These are phyloP conservation scores for Pelosia muscerda DNA, from an alignment of 2,888 invertebrate genomes.

Conservation along the genomic window DNA sequence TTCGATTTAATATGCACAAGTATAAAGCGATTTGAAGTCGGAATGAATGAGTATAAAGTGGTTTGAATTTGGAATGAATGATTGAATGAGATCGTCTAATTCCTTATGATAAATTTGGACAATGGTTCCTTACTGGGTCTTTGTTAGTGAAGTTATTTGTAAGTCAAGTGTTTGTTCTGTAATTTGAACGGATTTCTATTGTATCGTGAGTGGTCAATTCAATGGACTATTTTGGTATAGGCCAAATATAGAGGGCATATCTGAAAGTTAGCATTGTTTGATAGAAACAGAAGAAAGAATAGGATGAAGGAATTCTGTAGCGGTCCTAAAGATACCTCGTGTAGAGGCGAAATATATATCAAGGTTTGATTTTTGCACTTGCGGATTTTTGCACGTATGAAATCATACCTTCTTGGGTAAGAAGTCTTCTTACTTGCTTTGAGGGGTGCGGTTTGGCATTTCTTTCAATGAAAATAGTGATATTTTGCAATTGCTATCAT, in stretches of 20 bases:
- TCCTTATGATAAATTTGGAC: conserved; percentile 21
- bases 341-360: no score
- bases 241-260: not conserved
- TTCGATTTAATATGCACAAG: conserved; percentile 52
- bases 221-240: not conserved
- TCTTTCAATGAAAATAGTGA: no score
- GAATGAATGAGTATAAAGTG: conserved; percentile 21
- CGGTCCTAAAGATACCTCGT: no score
- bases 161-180: conserved; percentile 9
- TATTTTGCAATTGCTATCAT: no score
- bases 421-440: no score
- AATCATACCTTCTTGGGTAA: no score
- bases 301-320: not conserved
- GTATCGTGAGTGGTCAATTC: not conserved
- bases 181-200: conserved; percentile 3
- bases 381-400: no score
- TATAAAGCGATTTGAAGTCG: conserved; percentile 40
- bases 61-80: conserved; percentile 13
- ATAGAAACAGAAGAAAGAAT: not conserved
- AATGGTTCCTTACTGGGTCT: conserved; percentile 25
- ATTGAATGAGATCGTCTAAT: conserved; percentile 38
- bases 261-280: not conserved
- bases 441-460: no score
- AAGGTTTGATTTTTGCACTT: no score
- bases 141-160: conserved; percentile 33